Percentiles rank a stretch among this genome's conserved stretches.
phyloP scores from a whole-genome alignment of 2,888 invertebrate species.

The Allolobophora icterica region DNA sequence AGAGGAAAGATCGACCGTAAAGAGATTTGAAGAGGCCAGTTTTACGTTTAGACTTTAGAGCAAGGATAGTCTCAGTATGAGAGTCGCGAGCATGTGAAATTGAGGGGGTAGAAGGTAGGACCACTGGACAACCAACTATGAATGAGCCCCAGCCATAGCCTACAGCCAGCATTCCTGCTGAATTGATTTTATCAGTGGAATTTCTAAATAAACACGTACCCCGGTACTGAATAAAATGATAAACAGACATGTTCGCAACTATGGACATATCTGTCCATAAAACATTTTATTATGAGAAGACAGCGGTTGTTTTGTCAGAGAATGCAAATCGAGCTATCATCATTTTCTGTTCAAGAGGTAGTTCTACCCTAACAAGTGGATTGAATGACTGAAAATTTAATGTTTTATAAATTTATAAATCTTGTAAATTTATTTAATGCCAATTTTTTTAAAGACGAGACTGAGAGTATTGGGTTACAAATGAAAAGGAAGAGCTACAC shows the following conservation, averaged over 20 bases:
- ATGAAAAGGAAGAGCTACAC: background rate
- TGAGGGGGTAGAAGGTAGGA: too few relatives aligned
- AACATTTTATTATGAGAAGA: background rate
- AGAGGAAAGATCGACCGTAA: too few relatives aligned
- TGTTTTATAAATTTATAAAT: background rate
- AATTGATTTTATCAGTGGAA: background rate
- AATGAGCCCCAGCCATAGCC: too few relatives aligned
- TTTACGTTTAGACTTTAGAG: too few relatives aligned
- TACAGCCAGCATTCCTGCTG: background rate
- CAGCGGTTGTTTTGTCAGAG: conserved; percentile 17
- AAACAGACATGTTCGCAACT: background rate
- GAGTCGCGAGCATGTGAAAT: too few relatives aligned
- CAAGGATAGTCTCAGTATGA: too few relatives aligned
- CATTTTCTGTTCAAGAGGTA: conserved; percentile 10
- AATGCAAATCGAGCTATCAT: background rate
- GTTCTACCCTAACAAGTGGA: conserved; percentile 1
- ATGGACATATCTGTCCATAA: too few relatives aligned
- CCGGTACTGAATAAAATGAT: background rate
- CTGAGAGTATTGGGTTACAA: background rate
- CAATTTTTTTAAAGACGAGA: background rate
- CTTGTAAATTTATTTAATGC: background rate
- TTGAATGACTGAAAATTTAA: background rate
- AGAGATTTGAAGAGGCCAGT: too few relatives aligned
- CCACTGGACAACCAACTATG: too few relatives aligned
- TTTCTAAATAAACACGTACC: background rate